Evolutionary conservation across 2,113 vertebrate species (phyloP).

Genomic region (Phycodurus eques): DNA sequence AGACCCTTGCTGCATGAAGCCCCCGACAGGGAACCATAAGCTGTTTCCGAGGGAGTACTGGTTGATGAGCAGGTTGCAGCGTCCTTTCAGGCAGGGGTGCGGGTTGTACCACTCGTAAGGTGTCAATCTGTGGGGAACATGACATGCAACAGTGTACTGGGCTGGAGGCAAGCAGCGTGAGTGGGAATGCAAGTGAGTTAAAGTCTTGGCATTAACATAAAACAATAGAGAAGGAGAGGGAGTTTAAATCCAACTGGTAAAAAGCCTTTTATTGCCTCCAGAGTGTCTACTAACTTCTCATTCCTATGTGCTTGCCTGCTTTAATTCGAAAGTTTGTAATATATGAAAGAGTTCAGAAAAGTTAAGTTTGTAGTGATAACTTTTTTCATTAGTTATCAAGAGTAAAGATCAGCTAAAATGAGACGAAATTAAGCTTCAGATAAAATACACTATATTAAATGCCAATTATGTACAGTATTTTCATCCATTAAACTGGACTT

Average conservation of each 20-base stretch:
- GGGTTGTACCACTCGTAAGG: conserved; percentile 99
- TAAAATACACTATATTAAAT: too few species aligned
- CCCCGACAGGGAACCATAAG: conserved; percentile 96
- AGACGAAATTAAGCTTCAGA: too few species aligned
- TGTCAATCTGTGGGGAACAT: conserved; percentile 76
- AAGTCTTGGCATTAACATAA: conserved; percentile 32
- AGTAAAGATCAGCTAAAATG: neutral
- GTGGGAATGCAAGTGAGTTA: conserved; percentile 8
- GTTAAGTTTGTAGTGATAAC: neutral
- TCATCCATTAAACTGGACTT: too few species aligned
- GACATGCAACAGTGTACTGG: conserved; percentile 9
- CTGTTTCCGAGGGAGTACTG: conserved; percentile 97
- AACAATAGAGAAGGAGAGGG: conserved; percentile 27
- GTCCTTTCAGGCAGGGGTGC: conserved; percentile 89
- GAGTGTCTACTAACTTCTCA: conserved; percentile 45
- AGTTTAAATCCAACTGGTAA: conserved; percentile 38
- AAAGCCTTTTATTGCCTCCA: conserved; percentile 55
- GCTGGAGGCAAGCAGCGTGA: neutral
- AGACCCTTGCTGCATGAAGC: conserved; percentile 98
- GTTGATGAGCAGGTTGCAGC: conserved; percentile 91
- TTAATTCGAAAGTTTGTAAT: conserved; percentile 1
- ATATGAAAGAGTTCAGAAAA: neutral
- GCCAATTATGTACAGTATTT: too few species aligned
- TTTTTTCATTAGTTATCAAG: neutral
- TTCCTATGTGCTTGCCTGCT: conserved; percentile 35